A percentile compares a stretch with the other conserved stretches of the same genome.
Conservation (phyloP, 2,888 invertebrate genomes). For the Homarus gammarus region DNA sequence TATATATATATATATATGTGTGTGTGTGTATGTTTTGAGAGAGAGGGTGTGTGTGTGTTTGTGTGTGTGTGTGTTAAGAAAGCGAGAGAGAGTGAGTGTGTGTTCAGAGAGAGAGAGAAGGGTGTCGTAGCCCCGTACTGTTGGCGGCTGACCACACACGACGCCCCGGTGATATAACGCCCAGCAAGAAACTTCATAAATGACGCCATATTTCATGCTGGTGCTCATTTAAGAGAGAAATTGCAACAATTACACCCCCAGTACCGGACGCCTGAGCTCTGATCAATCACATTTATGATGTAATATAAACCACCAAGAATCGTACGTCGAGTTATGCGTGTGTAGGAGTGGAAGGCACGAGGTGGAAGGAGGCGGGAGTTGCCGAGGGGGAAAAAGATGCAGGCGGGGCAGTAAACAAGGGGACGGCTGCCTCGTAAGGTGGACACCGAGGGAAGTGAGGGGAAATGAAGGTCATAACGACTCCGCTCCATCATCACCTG, state of each 20-base stretch:
- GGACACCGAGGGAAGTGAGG: slow-evolving; percentile 54
- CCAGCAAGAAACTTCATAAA: slow-evolving; percentile 51
- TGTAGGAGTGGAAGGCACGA: neutral
- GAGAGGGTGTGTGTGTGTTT: too few species aligned
- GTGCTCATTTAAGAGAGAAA: slow-evolving; percentile 57
- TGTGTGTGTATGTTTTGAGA: too few species aligned
- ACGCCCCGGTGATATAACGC: slow-evolving; percentile 35
- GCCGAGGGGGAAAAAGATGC: too few species aligned
- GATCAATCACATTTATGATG: slow-evolving; percentile 55
- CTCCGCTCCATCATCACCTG: slow-evolving; percentile 51
- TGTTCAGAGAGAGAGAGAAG: too few species aligned
- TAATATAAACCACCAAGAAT: slow-evolving; percentile 13
- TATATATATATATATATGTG: too few species aligned
- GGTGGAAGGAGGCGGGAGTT: too few species aligned
- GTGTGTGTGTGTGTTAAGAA: too few species aligned
- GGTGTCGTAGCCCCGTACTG: too few species aligned
- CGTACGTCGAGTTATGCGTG: neutral
- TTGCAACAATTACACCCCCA: slow-evolving; percentile 46
- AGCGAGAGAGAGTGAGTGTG: too few species aligned
- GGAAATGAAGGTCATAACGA: slow-evolving; percentile 59
- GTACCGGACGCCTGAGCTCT: neutral
- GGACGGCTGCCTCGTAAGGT: slow-evolving; percentile 41
- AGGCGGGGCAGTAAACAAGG: slow-evolving; percentile 27
- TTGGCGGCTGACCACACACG: too few species aligned
- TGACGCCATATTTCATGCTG: slow-evolving; percentile 36